Base-by-base conservation (phyloP, 2,113 vertebrate genomes). In the Amphiprion ocellaris region DNA sequence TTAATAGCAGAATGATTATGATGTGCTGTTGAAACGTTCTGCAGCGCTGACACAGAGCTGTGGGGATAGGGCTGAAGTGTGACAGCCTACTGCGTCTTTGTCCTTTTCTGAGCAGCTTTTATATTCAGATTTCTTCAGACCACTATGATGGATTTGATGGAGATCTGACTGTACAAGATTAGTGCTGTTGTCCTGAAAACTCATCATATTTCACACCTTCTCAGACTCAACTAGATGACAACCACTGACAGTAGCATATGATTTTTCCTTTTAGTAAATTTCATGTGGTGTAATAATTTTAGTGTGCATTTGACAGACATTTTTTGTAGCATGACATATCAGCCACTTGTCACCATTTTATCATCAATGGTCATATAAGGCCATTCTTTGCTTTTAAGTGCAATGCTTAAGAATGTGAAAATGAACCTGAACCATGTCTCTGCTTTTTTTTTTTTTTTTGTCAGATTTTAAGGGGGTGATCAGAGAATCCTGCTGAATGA, bases 391-490 rank as follows among this genome's bases (percentile, higher is more conserved):
- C 65, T 62, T 68, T 61, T 24, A 8, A 78, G 61, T 41, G 30
- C 58, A 64, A 46, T 54, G 41, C 67, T 74, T 39, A 73, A 50
- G 30, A 75, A 17, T 62, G 19, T 52, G 26, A 85, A 69, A 72
- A 72, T 50, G 53, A 74, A 71, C 24, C 52, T 64, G 21, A 72
- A 82, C 49, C 23, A n/a, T 26, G 26, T 26, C 16, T n/a, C 19
- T 73, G 33, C 44, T 30, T 65, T 66, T 17, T 64, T 47, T 17
- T 64, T 47, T 9, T 23, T 64, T 4, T n/a, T n/a, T 46, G n/a
- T 24, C 15, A 52, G 46, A 67, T 71, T 62, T 72, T n/a, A 30
- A 65, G n/a, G 39, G 60, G 23, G 56, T 66, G 66, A 76, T 74
- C 50, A 41, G 17, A 69, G 33, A 64, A 52, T 52, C 30, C 71